These are phyloP conservation scores for Perccottus glenii DNA, from an alignment of 2,113 vertebrate species.

Conservation along the genomic window DNA sequence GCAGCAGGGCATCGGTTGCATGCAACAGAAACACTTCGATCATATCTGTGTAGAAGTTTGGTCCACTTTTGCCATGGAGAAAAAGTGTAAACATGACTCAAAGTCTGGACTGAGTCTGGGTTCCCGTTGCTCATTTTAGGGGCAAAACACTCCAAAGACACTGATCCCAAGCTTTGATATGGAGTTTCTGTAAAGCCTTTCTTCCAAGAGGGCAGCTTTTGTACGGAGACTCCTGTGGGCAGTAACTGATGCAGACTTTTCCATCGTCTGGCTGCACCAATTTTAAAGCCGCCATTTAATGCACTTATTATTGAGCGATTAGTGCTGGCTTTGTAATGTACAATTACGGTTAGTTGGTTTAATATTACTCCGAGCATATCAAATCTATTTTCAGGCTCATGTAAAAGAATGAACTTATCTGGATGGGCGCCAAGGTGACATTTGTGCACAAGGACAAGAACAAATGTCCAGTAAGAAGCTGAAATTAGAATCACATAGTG, in stretches of 20 bases:
- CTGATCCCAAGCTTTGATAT: constrained; percentile 63
- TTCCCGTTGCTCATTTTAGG: constrained; percentile 27
- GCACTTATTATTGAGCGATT: constrained; percentile 58
- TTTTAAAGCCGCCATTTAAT: constrained; percentile 57
- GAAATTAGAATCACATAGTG: constrained; percentile 10
- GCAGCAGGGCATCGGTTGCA: constrained; percentile 17
- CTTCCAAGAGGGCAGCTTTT: constrained; percentile 32
- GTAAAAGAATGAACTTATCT: constrained; percentile 42
- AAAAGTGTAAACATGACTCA: constrained; percentile 40
- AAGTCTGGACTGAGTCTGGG: constrained; percentile 10
- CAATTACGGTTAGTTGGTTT: constrained; percentile 47
- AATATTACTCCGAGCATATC: constrained; percentile 46
- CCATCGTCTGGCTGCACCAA: constrained; percentile 66
- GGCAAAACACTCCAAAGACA: constrained; percentile 45
- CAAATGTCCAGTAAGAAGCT: constrained; percentile 30
- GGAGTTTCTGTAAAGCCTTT: constrained; percentile 37
- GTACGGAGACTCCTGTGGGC: constrained; percentile 37
- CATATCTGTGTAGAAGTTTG: constrained; percentile 34
- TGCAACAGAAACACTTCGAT: constrained; percentile 36
- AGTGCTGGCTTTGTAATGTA: constrained; percentile 43
- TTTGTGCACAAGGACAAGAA: constrained; percentile 26
- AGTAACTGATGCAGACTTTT: constrained; percentile 75
- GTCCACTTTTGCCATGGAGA: constrained; percentile 21
- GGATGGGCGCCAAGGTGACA: constrained; percentile 34
- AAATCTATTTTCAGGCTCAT: constrained; percentile 54